These are phyloP conservation scores for Cephalopholis sonnerati DNA, from an alignment of 2,113 vertebrate genomes.

Conservation along the genomic window DNA sequence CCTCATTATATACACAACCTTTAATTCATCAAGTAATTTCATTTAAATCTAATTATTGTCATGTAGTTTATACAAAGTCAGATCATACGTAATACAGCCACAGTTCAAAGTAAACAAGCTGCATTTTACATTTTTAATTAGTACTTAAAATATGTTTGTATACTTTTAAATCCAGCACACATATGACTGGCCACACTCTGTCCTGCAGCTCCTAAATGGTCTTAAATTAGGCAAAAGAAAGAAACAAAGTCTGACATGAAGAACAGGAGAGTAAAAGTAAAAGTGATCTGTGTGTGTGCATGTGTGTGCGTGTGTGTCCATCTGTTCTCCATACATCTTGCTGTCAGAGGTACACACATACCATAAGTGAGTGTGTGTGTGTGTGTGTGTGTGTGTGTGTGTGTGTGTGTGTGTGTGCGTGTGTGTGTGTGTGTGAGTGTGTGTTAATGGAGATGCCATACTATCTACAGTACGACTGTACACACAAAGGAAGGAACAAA, in stretches of 20 bases:
- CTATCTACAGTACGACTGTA: no score
- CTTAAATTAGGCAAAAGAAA: not conserved
- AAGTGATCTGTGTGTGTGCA: not conserved
- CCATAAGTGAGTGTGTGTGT: not conserved
- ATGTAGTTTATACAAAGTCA: no score
- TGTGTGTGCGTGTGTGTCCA: not conserved
- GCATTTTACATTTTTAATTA: no score
- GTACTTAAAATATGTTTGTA: no score
- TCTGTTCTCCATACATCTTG: slow-evolving; percentile 46
- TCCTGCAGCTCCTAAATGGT: not conserved
- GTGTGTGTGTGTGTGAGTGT: not conserved
- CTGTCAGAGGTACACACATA: slow-evolving; percentile 27
- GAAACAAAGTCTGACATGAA: not conserved
- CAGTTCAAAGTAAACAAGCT: no score
- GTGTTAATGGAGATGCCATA: no score
- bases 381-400: slow-evolving; percentile 23
- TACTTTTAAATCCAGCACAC: no score
- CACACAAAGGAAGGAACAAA: no score
- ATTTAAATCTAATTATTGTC: no score
- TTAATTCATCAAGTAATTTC: no score
- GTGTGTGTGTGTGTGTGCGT: not conserved
- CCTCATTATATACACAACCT: no score
- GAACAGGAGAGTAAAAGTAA: not conserved
- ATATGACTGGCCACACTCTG: not conserved
- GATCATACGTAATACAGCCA: no score